Conservation (phyloP, 2,113 vertebrate genomes). For the Nicator chloris region DNA sequence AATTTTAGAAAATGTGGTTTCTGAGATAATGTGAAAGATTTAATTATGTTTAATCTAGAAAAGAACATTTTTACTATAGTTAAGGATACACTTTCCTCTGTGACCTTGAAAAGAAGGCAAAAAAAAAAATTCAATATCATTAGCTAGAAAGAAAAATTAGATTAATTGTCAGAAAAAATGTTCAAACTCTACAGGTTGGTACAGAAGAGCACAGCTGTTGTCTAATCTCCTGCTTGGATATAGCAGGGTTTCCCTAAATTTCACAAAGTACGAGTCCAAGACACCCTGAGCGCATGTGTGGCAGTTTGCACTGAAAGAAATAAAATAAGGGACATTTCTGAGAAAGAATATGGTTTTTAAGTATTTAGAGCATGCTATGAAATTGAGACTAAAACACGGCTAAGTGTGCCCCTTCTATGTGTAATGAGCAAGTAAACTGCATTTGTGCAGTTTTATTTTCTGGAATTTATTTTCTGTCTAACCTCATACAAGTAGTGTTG, state of each 20-base stretch:
- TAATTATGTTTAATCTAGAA: neutral
- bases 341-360: neutral
- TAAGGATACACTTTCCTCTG: neutral
- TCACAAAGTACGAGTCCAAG: neutral
- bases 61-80: neutral
- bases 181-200: neutral
- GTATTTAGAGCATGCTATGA: neutral
- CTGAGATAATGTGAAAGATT: neutral
- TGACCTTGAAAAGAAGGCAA: neutral
- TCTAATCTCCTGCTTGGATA: neutral
- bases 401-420: neutral
- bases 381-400: neutral
- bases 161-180: neutral
- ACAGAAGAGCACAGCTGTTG: neutral
- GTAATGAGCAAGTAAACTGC: neutral
- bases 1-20: neutral
- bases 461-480: neutral
- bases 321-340: neutral
- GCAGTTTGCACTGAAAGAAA: neutral
- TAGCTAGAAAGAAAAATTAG: neutral
- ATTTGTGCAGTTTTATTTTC: neutral
- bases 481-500: neutral
- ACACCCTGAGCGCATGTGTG: neutral
- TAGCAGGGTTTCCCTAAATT: neutral
- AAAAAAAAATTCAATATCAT: neutral